A percentile compares a stretch with the other conserved stretches of the same genome.
Evolutionary conservation across 1,140 invertebrate species (phyloP).

Genomic region (Drosophila guanche): DNA sequence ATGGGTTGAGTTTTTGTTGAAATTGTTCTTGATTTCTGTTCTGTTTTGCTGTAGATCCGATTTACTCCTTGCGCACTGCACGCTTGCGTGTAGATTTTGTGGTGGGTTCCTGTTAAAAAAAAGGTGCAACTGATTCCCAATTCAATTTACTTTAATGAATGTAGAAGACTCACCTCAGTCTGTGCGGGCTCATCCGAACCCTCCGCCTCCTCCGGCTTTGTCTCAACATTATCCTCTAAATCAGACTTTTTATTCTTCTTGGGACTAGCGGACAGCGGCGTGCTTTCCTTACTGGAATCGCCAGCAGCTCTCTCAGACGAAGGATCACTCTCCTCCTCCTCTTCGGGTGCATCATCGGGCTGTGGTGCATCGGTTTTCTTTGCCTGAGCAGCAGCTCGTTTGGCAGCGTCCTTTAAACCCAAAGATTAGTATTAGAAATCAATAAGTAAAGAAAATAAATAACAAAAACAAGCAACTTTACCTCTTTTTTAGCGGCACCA

Average conservation of each 20-base stretch:
- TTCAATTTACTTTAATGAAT: not conserved
- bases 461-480: conserved; percentile 62
- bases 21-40: conserved; percentile 12
- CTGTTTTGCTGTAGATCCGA: conserved; percentile 8
- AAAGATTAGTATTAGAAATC: conserved; percentile 10
- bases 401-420: conserved; percentile 38
- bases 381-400: conserved; percentile 42
- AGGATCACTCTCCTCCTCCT: conserved; percentile 50
- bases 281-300: conserved; percentile 57
- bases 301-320: conserved; percentile 34
- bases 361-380: conserved; percentile 69
- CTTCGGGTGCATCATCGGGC: conserved; percentile 61
- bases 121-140: not conserved
- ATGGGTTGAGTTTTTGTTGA: conserved; percentile 61
- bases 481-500: conserved; percentile 72
- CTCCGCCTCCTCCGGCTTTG: conserved; percentile 38
- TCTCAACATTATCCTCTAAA: conserved; percentile 68
- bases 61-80: conserved; percentile 72
- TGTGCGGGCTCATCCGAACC: conserved; percentile 54
- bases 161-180: conserved; percentile 58
- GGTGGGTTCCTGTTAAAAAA: conserved; percentile 54
- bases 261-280: conserved; percentile 64
- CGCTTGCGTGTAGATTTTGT: conserved; percentile 72
- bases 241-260: conserved; percentile 77
- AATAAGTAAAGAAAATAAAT: not conserved